phyloP scores from a whole-genome alignment of 2,888 invertebrate species.

The Phalera bucephala region DNA sequence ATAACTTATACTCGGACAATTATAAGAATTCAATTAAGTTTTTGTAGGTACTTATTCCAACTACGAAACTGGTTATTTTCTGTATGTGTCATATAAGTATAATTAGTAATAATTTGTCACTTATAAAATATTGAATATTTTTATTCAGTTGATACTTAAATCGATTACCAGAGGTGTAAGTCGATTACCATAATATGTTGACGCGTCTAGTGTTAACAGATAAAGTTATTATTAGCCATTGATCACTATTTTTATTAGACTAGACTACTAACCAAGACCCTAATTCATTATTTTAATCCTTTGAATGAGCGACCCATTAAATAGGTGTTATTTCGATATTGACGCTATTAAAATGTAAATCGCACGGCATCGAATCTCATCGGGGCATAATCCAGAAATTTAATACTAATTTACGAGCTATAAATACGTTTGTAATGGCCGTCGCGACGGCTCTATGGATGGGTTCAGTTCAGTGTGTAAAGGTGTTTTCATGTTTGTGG shows the following conservation, averaged over 20 bases:
- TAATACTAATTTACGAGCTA: conserved; percentile 56
- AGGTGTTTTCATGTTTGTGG: conserved; percentile 17
- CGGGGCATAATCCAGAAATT: conserved; percentile 55
- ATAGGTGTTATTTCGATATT: conserved; percentile 48
- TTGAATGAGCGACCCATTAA: conserved; percentile 31
- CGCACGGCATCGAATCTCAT: conserved; percentile 54
- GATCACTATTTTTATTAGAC: conserved; percentile 25
- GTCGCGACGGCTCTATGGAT: conserved; percentile 43
- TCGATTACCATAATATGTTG: neutral
- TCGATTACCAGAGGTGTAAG: no score
- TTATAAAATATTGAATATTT: no score
- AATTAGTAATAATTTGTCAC: neutral
- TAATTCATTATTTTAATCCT: conserved; percentile 29
- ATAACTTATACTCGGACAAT: no score
- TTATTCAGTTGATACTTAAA: no score
- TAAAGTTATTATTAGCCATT: conserved; percentile 14
- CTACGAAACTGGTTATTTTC: no score
- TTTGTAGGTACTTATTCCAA: no score
- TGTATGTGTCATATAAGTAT: no score
- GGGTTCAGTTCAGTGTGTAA: conserved; percentile 24
- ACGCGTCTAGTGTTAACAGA: conserved; percentile 6
- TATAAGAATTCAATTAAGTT: no score
- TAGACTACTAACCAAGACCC: conserved; percentile 8
- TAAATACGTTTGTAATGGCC: conserved; percentile 54
- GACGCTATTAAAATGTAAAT: conserved; percentile 65